Conservation (phyloP, 2,888 invertebrate species). For the Cephonodes hylas region DNA sequence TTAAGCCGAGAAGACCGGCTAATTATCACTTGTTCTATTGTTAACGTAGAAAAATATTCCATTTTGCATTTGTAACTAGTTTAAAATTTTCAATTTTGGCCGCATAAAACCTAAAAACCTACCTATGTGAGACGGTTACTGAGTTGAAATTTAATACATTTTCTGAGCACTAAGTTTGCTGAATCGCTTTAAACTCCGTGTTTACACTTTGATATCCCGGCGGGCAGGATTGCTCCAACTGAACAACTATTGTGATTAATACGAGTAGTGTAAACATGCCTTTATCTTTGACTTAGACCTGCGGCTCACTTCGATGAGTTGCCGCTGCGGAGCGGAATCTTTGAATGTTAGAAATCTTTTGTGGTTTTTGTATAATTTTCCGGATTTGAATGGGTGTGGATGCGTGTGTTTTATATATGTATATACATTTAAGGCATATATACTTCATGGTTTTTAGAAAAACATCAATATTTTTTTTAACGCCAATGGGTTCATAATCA, state of each 20-base stretch:
- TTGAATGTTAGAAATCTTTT: not conserved
- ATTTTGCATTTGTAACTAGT: too few species aligned
- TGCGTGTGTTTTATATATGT: not conserved
- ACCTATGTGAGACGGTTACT: too few species aligned
- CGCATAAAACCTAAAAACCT: too few species aligned
- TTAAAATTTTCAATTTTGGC: too few species aligned
- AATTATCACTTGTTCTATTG: too few species aligned
- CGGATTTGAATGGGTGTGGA: not conserved
- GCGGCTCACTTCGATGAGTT: not conserved
- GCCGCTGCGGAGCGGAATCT: not conserved
- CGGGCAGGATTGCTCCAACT: slow-evolving; percentile 4
- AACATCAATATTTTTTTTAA: too few species aligned
- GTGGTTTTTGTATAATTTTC: not conserved
- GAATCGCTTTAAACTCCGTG: not conserved
- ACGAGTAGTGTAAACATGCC: not conserved
- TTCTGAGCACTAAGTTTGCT: not conserved
- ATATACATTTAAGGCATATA: too few species aligned
- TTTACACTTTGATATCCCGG: not conserved
- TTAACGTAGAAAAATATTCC: too few species aligned
- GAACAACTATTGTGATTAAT: slow-evolving; percentile 16
- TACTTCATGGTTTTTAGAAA: too few species aligned
- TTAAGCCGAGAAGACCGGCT: too few species aligned
- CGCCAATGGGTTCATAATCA: too few species aligned
- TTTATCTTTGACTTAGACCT: not conserved
- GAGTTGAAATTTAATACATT: not conserved